Evolutionary conservation across 2,797 vertebrate genomes (phyloP), one percentile per base, ranked within the genome.

Genomic region (Sardinella longiceps): DNA sequence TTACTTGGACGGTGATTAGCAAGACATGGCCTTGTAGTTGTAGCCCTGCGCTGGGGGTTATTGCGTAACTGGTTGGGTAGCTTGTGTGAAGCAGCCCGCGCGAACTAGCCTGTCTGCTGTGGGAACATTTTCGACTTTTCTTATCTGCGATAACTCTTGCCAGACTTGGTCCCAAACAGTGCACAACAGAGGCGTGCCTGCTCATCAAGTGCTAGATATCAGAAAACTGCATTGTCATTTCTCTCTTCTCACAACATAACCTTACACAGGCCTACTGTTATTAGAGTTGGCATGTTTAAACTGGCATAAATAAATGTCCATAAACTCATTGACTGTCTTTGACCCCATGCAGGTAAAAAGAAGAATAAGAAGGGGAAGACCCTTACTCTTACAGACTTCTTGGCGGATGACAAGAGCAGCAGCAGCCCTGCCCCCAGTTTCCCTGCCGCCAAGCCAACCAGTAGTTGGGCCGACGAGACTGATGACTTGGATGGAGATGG

Each of bases 301-400:
- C 14, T 39, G 33, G 1, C 23, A 6, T 58, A 9, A 2, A 30
- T 74, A 18, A 5, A 9, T 39, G 2, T 28, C 37, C 18, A 39
- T 43, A n/a, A 77, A 77, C 70, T 2, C 15, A 39, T 74, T 74
- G 5, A 18, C 18, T 74, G 33, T 39, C 33, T 39, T 18, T 77
- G 15, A 3, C 70, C 70, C 28, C 88, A n/a, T n/a, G n/a, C n/a
- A 97, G 98, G 95, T 88, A 99, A 99, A 94, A 99, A 99, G 97
- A 99, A 97, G 95, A 98, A 97, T 91, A 99, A 99, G 97, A 99
- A 99, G 97, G 98, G 97, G 86, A 99, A 99, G 95, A 99, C 98
- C 91, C 93, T 99, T 84, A 97, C 97, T 84, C 95, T 99, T 25
- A 99, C 97, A 84, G 97, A 99, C 92, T 99, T 99, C 90, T 95